Base-by-base conservation (phyloP, 2,888 invertebrate genomes). In the Cabera pusaria region DNA sequence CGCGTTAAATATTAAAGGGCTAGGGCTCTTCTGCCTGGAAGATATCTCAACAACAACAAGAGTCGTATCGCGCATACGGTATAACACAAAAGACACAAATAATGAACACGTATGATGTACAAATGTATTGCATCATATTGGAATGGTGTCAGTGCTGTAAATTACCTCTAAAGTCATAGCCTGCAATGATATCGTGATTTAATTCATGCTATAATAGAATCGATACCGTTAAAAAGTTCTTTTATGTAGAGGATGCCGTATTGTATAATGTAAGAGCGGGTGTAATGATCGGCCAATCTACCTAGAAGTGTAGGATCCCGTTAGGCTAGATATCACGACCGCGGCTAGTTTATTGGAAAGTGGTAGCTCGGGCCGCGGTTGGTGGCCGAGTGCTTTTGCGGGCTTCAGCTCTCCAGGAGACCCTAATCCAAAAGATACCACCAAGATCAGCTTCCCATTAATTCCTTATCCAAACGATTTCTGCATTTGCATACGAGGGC, bases 261-360 rank as follows among this genome's bases (percentile, higher is more conserved):
- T 44, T 48, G 42, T 48, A 38, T 45, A 50, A 50, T 50, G 29
- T 28, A 29, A 41, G 35, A 42, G 41, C 29, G 60, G 63, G 60
- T 70, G 71, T 73, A 77, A 73, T 73, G 72, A 71, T 68, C 72
- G 64, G 54, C 52, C 66, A 57, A 67, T 66, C 62, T 64, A 64
- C 67, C 64, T 68, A 71, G 72, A 72, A 72, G 72, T 74, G 69
- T 68, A 70, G 56, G 64, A 72, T 86, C 82, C 86, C 85, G 86
- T 85, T 86, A 85, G 75, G 44, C 66, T 71, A 72, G 81, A 75
- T 81, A 81, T 81, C 81, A 75, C 78, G 79, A 80, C 71, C 69
- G 72, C 57, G 67, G 75, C 75, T 76, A 71, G 78, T 76, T 81
- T 77, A 83, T 84, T 83, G 85, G 84, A 84, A 84, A 86, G 83